These are phyloP conservation scores for Drosophila anceps DNA, from an alignment of 2,888 invertebrate species.

Conservation along the genomic window DNA sequence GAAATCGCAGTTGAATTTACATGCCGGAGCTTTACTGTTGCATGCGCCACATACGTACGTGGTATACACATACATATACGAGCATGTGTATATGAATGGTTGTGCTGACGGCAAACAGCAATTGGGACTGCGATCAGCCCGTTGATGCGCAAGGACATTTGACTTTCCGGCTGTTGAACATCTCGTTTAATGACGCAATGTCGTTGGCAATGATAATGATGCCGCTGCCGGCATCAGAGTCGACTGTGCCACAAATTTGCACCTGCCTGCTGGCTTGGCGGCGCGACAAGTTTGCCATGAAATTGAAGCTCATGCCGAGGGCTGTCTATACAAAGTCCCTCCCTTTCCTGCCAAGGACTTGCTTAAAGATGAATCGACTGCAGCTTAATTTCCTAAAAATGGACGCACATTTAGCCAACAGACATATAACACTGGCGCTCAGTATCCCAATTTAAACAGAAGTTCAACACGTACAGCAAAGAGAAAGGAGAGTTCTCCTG, in stretches of 20 bases:
- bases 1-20: conserved; percentile 38
- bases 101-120: conserved; percentile 30
- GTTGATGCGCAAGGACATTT: conserved; percentile 61
- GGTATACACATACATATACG: neutral
- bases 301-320: conserved; percentile 13
- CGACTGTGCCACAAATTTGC: conserved; percentile 31
- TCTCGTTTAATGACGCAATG: conserved; percentile 64
- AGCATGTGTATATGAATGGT: neutral
- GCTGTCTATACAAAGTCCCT: conserved; percentile 16
- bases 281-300: conserved; percentile 18
- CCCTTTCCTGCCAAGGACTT: neutral
- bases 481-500: too few relatives aligned
- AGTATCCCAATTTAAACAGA: conserved; percentile 6
- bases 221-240: conserved; percentile 32
- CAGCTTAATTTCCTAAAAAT: conserved; percentile 42
- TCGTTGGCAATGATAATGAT: conserved; percentile 62
- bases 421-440: conserved; percentile 25
- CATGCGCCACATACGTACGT: conserved; percentile 20
- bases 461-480: conserved; percentile 6
- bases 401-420: conserved; percentile 20
- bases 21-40: conserved; percentile 32
- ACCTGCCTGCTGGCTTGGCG: conserved; percentile 6
- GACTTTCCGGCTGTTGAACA: conserved; percentile 70
- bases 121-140: conserved; percentile 38
- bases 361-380: conserved; percentile 32